Percentiles rank a stretch among this genome's conserved stretches.
phyloP scores from a whole-genome alignment of 2,888 invertebrate genomes.

The Meteorus cinctellus region DNA sequence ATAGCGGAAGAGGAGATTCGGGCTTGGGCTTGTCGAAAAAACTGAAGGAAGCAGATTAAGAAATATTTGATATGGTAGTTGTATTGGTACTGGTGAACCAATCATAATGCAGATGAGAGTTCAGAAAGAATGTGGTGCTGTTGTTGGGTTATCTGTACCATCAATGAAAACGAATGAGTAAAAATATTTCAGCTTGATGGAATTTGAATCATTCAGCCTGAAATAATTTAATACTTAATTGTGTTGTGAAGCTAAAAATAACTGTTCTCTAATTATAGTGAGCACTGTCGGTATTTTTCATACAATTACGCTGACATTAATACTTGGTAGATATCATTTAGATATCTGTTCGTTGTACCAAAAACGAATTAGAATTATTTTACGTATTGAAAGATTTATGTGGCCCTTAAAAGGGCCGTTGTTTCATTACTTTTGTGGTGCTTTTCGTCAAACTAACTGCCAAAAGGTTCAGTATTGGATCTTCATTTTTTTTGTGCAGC shows the following conservation, averaged over 20 bases:
- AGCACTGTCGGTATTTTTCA: background rate
- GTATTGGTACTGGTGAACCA: background rate
- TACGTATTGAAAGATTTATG: slow-evolving; percentile 21
- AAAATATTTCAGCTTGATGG: background rate
- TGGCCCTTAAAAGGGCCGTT: slow-evolving; percentile 51
- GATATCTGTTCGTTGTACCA: too few species aligned
- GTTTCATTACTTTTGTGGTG: background rate
- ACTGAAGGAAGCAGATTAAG: too few species aligned
- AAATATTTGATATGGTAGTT: background rate
- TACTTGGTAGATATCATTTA: too few species aligned
- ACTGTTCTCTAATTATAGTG: background rate
- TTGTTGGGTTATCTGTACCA: background rate
- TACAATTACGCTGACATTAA: background rate
- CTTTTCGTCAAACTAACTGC: background rate
- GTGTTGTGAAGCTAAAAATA: background rate
- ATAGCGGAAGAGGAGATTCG: too few species aligned
- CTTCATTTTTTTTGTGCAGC: background rate
- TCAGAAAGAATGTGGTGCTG: background rate
- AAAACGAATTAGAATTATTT: background rate
- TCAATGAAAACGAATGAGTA: background rate
- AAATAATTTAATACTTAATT: background rate
- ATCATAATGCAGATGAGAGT: background rate
- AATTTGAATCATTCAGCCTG: background rate
- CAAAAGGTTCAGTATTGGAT: background rate
- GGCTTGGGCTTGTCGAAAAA: too few species aligned